phyloP scores from a whole-genome alignment of 1,140 invertebrate species.

The Danaus melanippus region DNA sequence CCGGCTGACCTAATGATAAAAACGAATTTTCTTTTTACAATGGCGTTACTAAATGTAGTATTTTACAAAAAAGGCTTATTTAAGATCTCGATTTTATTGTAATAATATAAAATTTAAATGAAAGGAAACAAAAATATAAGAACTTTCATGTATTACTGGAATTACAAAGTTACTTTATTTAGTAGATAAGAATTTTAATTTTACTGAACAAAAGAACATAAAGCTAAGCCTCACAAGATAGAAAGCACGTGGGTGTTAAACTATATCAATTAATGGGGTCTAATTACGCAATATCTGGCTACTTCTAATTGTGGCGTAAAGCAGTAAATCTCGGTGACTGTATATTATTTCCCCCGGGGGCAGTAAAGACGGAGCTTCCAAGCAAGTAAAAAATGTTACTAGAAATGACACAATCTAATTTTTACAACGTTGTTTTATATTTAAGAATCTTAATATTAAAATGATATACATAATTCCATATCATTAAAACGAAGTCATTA shows the following conservation, averaged over 20 bases:
- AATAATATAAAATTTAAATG: too few relatives aligned
- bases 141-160: too few relatives aligned
- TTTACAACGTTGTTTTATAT: neutral
- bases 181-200: too few relatives aligned
- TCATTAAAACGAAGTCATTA: too few relatives aligned
- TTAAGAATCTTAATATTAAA: constrained; percentile 1
- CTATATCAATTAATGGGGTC: constrained; percentile 61
- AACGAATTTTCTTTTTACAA: too few relatives aligned
- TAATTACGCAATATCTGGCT: constrained; percentile 69
- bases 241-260: constrained; percentile 33
- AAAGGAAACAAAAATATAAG: too few relatives aligned
- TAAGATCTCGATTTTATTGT: too few relatives aligned
- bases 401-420: constrained; percentile 21
- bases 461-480: neutral
- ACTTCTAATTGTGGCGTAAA: constrained; percentile 65
- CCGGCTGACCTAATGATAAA: neutral
- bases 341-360: constrained; percentile 65
- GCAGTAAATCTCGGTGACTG: constrained; percentile 65
- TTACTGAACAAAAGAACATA: too few relatives aligned
- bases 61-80: too few relatives aligned
- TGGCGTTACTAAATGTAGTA: too few relatives aligned
- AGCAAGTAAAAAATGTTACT: constrained; percentile 28
- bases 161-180: too few relatives aligned
- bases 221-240: constrained; percentile 6
- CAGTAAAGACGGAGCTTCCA: constrained; percentile 53